Evolutionary conservation across 2,888 invertebrate genomes (phyloP), one percentile per base, ranked within the genome.

Genomic region (Dioctria rufipes): DNA sequence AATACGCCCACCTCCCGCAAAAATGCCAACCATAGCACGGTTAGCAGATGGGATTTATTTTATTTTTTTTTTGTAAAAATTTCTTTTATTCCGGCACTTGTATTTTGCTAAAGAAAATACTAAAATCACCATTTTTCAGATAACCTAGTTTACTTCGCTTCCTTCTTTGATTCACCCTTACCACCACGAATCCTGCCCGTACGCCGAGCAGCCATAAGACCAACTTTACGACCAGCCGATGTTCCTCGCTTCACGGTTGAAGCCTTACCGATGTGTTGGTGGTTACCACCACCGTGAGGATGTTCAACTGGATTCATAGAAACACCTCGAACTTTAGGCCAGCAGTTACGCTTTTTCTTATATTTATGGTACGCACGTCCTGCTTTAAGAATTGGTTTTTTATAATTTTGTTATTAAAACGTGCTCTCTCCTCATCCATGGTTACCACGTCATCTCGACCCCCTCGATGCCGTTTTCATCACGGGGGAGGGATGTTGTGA

Each of bases 261-360:
- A 80, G 99, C 99, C 92, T 99, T 99, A 94, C 99, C 99, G 92
- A 99, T 99, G 90, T 99, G 99, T 93, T 99, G 99, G 93, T 99
- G 99, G 93, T 99, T 99, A 98, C 99, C 99, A 96, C 99, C 99
- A 93, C 99, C 99, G 88, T 99, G 99, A 88, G 99, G 99, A 99
- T 99, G 99, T 91, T 99, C 99, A 86, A 99, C 99, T 81, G 99
- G 99, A 92, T 99, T 99, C 99, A 99, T 99, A 91, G 98, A 97
- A 90, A 99, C 99, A 98, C 99, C 99, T 92, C 99, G 95, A 85
- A 96, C 95, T 90, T 96, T 98, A 86, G 99, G 99, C 99, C 99
- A 99, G 95, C 98, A 98, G 93, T 99, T 99, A 90, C 99, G 95
- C 93, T 99, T 99, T 82, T 97, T 99, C 94, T 99, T 99, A 92